Evolutionary conservation across 2,888 invertebrate species (phyloP), one percentile per base, ranked within the genome.

Genomic region (Eilema depressum): DNA sequence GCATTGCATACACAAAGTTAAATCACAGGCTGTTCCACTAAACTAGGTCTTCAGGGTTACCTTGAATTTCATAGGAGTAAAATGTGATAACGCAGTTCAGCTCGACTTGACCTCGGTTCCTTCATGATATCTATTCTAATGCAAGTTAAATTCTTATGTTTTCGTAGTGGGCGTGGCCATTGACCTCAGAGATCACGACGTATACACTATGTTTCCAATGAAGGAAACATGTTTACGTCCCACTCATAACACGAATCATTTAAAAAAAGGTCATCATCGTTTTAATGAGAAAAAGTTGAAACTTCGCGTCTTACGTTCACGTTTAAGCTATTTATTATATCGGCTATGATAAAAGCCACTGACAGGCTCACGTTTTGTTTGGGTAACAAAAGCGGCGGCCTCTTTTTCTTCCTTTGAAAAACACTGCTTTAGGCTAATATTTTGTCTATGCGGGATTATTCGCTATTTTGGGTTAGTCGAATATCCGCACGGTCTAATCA

Each of bases 141-240:
- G 5, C 17, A 47, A 20, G 47, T 47, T 41, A 3, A 14, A 0
- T 41, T 53, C 53, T n/a, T 20, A 53, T 4, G 11, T 33, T 33
- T 23, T n/a, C 7, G 4, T n/a, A 30, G 33, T 61, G n/a, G 61
- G 61, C 20, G 61, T 33, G n/a, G 61, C 33, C n/a, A n/a, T 61
- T 53, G 53, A n/a, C 53, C n/a, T 10, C 53, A 53, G 10, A 53
- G 53, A n/a, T n/a, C 53, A 53, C 10, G 20, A 53, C 10, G 20
- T 1, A n/a, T n/a, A n/a, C n/a, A 53, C 53, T 53, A n/a, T n/a
- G n/a, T n/a, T 8, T 53, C n/a, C 53, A n/a, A 53, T 53, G 10
- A 53, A 53, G n/a, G n/a, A n/a, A 53, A 53, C 53, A 53, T 53
- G 53, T 53, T 62, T 62, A 23, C 37, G 37, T 62, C 62, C 37